Percentiles rank a stretch among this genome's conserved stretches.
Conservation (phyloP, 2,888 invertebrate species). For the Rugalucina vietnamica region DNA sequence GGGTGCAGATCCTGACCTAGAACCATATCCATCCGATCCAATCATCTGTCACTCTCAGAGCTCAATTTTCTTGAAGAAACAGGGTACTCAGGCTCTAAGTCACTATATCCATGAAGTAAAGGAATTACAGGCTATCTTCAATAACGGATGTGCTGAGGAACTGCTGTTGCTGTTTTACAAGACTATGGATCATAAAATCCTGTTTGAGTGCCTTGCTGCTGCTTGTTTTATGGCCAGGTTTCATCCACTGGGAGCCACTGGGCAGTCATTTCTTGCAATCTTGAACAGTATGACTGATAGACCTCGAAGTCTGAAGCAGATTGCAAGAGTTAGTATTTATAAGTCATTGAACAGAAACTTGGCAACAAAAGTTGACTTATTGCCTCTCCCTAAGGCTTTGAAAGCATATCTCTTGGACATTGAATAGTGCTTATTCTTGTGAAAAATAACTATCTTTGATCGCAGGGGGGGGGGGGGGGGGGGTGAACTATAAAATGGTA, state of each 20-base stretch:
- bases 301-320: constrained; percentile 90
- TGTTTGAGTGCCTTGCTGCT: constrained; percentile 89
- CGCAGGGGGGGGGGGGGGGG: no score
- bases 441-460: no score
- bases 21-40: constrained; percentile 85
- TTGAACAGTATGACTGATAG: constrained; percentile 88
- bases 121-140: constrained; percentile 86
- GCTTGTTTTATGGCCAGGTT: constrained; percentile 86
- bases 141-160: constrained; percentile 88
- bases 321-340: constrained; percentile 89
- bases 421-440: constrained; percentile 32
- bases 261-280: constrained; percentile 80
- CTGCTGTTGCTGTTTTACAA: constrained; percentile 86
- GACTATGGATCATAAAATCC: constrained; percentile 88
- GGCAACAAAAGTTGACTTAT: constrained; percentile 88
- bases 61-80: constrained; percentile 85
- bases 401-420: constrained; percentile 64
- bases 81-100: constrained; percentile 85
- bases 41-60: constrained; percentile 86
- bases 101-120: constrained; percentile 88
- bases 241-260: constrained; percentile 85
- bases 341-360: constrained; percentile 88
- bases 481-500: no score
- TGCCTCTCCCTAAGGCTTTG: constrained; percentile 88
- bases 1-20: constrained; percentile 90